A percentile compares a stretch with the other conserved stretches of the same genome.
Evolutionary conservation across 2,888 invertebrate genomes (phyloP).

Genomic region (Anticlea derivata): DNA sequence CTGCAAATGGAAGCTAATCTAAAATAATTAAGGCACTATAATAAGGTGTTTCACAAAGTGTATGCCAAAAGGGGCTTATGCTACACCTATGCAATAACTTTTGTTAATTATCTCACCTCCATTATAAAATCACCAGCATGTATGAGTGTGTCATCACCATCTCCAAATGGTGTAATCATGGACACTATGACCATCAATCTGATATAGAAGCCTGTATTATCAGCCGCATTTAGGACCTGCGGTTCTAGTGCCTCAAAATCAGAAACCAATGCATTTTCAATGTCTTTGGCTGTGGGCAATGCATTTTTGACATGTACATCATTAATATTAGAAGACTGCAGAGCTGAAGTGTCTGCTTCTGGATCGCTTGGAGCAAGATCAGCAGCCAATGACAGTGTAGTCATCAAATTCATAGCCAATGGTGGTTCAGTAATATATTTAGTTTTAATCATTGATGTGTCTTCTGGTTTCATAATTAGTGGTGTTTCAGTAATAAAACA

Average conservation of each 20-base stretch:
- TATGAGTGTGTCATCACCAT: background rate
- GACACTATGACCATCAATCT: constrained; percentile 11
- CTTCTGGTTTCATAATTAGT: background rate
- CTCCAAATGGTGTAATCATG: constrained; percentile 1
- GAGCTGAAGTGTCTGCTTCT: background rate
- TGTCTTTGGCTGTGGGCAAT: background rate
- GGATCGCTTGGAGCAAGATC: background rate
- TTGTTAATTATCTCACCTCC: constrained; percentile 4
- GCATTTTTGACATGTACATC: background rate
- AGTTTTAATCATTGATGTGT: background rate
- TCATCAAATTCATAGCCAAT: background rate
- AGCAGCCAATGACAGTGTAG: background rate
- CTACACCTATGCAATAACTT: too few species aligned
- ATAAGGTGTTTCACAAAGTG: too few species aligned
- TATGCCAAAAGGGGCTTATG: too few species aligned
- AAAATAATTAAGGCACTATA: too few species aligned
- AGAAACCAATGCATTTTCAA: background rate
- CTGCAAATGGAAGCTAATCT: too few species aligned
- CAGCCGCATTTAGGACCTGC: background rate
- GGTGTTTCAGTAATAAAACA: background rate
- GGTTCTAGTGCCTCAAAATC: background rate
- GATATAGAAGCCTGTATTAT: background rate
- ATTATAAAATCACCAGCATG: constrained; percentile 10
- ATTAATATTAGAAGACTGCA: background rate
- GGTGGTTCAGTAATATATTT: background rate